These are phyloP conservation scores for Leptatherina wallacei DNA, from an alignment of 2,797 vertebrate genomes.

Conservation along the genomic window DNA sequence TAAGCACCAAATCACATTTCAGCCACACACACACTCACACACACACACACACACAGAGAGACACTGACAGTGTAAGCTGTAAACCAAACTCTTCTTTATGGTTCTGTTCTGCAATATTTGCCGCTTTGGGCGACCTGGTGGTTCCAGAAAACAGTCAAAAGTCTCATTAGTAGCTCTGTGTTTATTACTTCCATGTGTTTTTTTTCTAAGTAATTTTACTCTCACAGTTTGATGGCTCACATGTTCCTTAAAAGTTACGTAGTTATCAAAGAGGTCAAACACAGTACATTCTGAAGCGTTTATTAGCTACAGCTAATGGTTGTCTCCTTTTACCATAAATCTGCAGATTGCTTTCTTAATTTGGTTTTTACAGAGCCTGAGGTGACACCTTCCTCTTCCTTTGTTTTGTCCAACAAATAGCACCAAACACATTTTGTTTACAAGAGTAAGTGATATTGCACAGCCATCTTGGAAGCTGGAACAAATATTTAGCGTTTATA, in stretches of 20 bases:
- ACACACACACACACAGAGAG: neutral
- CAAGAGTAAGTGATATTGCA: neutral
- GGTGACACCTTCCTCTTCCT: slow-evolving; percentile 17
- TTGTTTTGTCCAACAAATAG: slow-evolving; percentile 8
- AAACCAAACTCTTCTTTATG: slow-evolving; percentile 46
- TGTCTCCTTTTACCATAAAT: slow-evolving; percentile 44
- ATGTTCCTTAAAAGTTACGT: slow-evolving; percentile 52
- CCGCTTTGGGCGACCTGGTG: slow-evolving; percentile 56
- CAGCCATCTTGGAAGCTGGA: slow-evolving; percentile 1
- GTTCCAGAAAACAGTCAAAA: slow-evolving; percentile 67
- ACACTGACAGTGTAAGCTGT: slow-evolving; percentile 19
- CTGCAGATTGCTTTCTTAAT: slow-evolving; percentile 38
- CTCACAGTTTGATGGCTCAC: slow-evolving; percentile 62
- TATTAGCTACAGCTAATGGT: slow-evolving; percentile 27
- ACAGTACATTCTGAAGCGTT: slow-evolving; percentile 44
- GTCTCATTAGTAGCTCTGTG: slow-evolving; percentile 63
- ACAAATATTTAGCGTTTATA: slow-evolving; percentile 15
- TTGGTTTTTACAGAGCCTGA: slow-evolving; percentile 30
- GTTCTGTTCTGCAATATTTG: slow-evolving; percentile 45
- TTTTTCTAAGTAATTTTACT: slow-evolving; percentile 60
- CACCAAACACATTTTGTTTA: neutral
- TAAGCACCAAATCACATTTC: slow-evolving; percentile 70
- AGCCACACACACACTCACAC: slow-evolving; percentile 19
- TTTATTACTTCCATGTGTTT: slow-evolving; percentile 62
- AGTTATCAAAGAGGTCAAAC: slow-evolving; percentile 64